Evolutionary conservation across 2,888 invertebrate genomes (phyloP), one percentile per base, ranked within the genome.

Genomic region (Agriopis leucophaearia): DNA sequence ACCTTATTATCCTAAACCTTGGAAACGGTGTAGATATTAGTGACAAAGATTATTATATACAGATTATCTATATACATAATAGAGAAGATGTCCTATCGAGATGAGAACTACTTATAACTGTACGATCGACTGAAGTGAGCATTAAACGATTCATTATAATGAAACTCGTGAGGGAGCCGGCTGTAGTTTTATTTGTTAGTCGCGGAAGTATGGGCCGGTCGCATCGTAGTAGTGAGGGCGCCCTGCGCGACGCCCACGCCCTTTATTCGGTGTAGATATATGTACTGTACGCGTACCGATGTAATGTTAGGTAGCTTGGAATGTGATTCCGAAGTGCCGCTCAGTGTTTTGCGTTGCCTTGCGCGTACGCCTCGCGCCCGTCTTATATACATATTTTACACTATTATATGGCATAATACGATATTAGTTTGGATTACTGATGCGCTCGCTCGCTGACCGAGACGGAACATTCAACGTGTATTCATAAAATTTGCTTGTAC

Each of bases 401-500:
- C 88, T 90, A 89, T 90, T 87, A 85, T 89, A 91, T 94, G 94
- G 95, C 95, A 94, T 95, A 94, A 90, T 91, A 91, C 86, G 87
- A 89, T 89, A 87, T 89, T 88, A 79, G 84, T 89, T 89, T 89
- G 78, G 78, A 85, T 85, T 80, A 85, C 85, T 83, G 86, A 83
- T 81, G 80, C 83, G 86, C 87, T 87, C 88, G 89, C 83, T 78
- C 88, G 89, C 83, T 77, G 78, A 82, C 79, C 82, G 85, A 86
- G 85, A 77, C 84, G 84, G 83, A 89, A 85, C 87, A 88, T 88
- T 84, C 83, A 90, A 91, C 88, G 91, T 92, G 93, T 94, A 94
- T 91, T 95, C 94, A 74, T 95, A 95, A 95, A 95, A 95, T 90
- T 95, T 95, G 96, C 96, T 96, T 96, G 95, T 96, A 96, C 95